These are phyloP conservation scores for Polyploca ridens DNA, from an alignment of 2,888 invertebrate genomes.

Conservation along the genomic window DNA sequence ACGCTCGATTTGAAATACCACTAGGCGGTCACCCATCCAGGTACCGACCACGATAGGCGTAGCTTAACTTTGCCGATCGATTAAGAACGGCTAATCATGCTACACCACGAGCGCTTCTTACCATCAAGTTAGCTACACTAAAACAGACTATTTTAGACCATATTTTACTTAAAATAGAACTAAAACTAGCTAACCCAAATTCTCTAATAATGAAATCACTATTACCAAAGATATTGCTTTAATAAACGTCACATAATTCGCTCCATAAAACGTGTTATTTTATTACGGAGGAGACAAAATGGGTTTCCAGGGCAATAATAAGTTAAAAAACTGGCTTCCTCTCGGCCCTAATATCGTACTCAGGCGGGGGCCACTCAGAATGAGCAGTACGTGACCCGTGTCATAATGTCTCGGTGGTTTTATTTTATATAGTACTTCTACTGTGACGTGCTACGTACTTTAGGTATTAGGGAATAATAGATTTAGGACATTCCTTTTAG, in stretches of 20 bases:
- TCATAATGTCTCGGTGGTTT: constrained; percentile 5
- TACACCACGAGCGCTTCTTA: too few relatives aligned
- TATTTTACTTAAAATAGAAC: not conserved
- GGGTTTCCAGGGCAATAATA: constrained; percentile 13
- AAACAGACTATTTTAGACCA: too few relatives aligned
- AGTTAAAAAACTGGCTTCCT: constrained; percentile 12
- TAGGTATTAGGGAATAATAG: not conserved
- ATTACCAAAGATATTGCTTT: constrained; percentile 4
- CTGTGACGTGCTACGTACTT: not conserved
- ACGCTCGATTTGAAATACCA: too few relatives aligned
- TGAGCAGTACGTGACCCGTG: constrained; percentile 9
- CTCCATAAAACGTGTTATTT: constrained; percentile 11
- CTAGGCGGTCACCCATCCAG: too few relatives aligned
- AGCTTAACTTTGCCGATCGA: too few relatives aligned
- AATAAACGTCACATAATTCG: constrained; percentile 6
- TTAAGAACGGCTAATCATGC: too few relatives aligned
- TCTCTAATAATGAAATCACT: not conserved
- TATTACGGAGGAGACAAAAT: constrained; percentile 9
- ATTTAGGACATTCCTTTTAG: not conserved
- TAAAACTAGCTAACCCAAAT: not conserved
- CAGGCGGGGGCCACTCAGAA: constrained; percentile 11
- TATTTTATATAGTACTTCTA: not conserved
- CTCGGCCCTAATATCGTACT: constrained; percentile 10
- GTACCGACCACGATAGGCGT: too few relatives aligned
- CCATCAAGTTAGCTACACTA: too few relatives aligned